Base-by-base conservation (phyloP, 2,113 vertebrate species). In the Trichechus manatus region DNA sequence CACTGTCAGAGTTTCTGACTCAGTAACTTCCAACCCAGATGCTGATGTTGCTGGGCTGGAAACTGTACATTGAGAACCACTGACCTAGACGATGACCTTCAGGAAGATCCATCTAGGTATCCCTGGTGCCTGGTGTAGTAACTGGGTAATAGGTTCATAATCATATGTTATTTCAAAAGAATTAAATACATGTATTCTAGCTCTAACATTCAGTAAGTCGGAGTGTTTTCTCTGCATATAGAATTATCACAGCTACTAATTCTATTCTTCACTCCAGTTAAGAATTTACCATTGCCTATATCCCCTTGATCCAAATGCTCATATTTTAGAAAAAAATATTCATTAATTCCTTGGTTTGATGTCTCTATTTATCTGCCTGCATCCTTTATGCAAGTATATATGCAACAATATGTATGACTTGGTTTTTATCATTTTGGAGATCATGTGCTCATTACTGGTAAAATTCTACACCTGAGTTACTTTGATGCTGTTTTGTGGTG, bases 261-360 rank as follows among this genome's bases (percentile, higher is more conserved):
- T 93, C 14, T 85, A 6, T 77, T 95, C 11, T 93, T 94, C 2
- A 27, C 75, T 94, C 1, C 31, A 89, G 1, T 82, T 88, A 33
- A 88, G 33, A 85, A 56, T 85, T 63, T 72, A 36, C 10, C 72
- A 4, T 93, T 94, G 6, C 19, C 39, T 17, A 47, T 17, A 61
- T 2, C 14, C 27, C 13, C 42, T 1, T 19, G 70, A 17, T 74
- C 6, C 59, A 31, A 90, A 80, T 64, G 11, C 0, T 80, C 20
- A 80, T 80, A 29, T 72, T 79, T 78, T 86, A 79, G 36, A 61
- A 63, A 95, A 68, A 81, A 78, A 72, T 83, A 11, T 53, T 89
- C 63, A 93, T 91, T 96, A 89, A 84, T 90, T 92, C 17, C 63
- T 42, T 80, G 47, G 2, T 82, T 89, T 84, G 33, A 68, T 89